Evolutionary conservation across 2,113 vertebrate species (phyloP), one percentile per base, ranked within the genome.

Genomic region (Tympanuchus pallidicinctus): DNA sequence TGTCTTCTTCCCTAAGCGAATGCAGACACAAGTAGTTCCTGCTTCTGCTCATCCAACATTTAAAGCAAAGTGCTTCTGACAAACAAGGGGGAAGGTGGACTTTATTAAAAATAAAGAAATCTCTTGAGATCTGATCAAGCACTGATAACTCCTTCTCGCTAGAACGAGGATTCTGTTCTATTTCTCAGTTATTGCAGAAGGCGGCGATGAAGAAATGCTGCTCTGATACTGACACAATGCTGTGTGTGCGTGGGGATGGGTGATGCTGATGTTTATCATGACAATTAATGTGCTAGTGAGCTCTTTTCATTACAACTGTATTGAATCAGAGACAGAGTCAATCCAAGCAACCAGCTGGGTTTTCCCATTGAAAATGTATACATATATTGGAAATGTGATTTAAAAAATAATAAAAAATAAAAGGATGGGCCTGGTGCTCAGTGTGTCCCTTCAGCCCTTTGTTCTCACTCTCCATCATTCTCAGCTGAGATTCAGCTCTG

Each of bases 21-120:
- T 0, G 3, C 74, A 91, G 61, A 74, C 66, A 59, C 15, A 20
- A 21, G 14, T n/a, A 74, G 74, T 80, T 85, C 85, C 86, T 92
- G 82, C 65, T 82, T 94, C 80, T 43, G 76, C 91, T 95, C 89
- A 91, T 73, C 13, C 40, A 93, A 40, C 65, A 73, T 84, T 95
- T 96, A 95, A 92, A 75, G 60, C 78, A 88, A 94, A 95, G 66
- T 56, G 85, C 77, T 97, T 93, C 81, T 93, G 91, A 97, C 82
- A 94, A 94, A 94, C 66, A 93, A 83, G 40, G 82, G 78, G 79
- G 34, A 94, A 84, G 80, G 89, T n/a, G 48, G 60, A 76, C 66
- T 95, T 97, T 97, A 96, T 97, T 97, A 93, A 95, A 96, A 96
- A 95, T 82, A 91, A 94, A 82, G 92, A 92, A 82, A 79, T 72